Conservation (phyloP, 2,888 invertebrate genomes). For the Heliconius charithonia region DNA sequence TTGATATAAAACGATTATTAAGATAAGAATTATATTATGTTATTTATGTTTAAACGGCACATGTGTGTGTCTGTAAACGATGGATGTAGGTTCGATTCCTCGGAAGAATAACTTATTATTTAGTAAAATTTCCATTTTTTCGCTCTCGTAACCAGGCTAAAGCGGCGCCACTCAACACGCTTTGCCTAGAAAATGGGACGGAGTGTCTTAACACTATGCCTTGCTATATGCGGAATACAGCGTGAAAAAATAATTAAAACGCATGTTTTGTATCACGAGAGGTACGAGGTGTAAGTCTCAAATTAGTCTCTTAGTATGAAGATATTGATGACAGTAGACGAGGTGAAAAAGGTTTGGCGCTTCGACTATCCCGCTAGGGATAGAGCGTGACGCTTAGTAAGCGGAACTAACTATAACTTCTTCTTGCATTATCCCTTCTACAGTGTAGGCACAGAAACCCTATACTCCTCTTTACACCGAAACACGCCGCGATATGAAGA, state of each 20-base stretch:
- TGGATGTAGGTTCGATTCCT: background rate
- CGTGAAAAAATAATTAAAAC: background rate
- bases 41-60: background rate
- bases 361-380: background rate
- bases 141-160: background rate
- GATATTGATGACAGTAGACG: background rate
- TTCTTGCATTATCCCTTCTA: too few relatives aligned
- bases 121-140: too few relatives aligned
- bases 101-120: too few relatives aligned
- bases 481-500: too few relatives aligned
- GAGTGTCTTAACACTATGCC: too few relatives aligned
- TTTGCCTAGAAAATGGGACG: too few relatives aligned
- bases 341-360: background rate
- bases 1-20: background rate
- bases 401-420: too few relatives aligned
- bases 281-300: background rate
- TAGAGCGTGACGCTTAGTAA: background rate
- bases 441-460: too few relatives aligned
- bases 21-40: conserved; percentile 4
- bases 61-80: too few relatives aligned
- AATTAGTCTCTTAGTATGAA: too few relatives aligned
- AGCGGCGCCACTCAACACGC: background rate
- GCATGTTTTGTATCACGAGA: background rate
- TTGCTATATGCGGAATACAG: background rate
- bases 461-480: too few relatives aligned